Base-by-base conservation (phyloP, 1,140 invertebrate genomes). In the Tetragonula clypearis region DNA sequence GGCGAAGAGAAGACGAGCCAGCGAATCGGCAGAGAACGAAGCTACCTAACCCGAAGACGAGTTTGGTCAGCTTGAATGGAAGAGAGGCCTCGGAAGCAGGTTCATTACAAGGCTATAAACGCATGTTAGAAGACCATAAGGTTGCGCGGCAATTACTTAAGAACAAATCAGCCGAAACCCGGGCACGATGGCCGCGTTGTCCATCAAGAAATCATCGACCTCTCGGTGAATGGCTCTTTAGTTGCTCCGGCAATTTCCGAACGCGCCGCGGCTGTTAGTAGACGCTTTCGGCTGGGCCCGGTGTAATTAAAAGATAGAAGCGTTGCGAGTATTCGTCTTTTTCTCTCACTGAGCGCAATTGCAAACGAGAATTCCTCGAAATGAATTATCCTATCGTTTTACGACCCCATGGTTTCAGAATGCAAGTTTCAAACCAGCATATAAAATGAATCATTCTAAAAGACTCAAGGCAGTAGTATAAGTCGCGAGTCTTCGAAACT, bases 51-150 rank as follows among this genome's bases (percentile, higher is more conserved):
- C 75, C 83, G 56, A 21, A 58, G 76, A 77, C 79, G 41, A 35
- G 35, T 62, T 35, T 17, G 49, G 12, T 56, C 35, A 75, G 75
- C 76, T 49, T 85, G 86, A 87, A 86, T 91, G 89, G 90, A 91
- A 89, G 85, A 89, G 90, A 92, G 88, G 89, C 90, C 90, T 92
- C 85, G 84, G 90, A 93, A 93, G 93, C 93, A 92, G 92, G 90
- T 94, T 94, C 92, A 93, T 94, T 93, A 93, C 93, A 92, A 91
- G 90, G 91, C 92, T 91, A 93, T 94, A 94, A 94, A 94, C 86
- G 88, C 89, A 86, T 90, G 92, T 94, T 93, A 93, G 91, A 92
- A 91, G 91, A 88, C 90, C 90, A 91, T 93, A 93, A 94, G 92
- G 87, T 93, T 90, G 87, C 87, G 84, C 87, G 91, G 91, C 91